Conservation (phyloP, 2,797 vertebrate genomes). For the Alcedo quadribrachys region DNA sequence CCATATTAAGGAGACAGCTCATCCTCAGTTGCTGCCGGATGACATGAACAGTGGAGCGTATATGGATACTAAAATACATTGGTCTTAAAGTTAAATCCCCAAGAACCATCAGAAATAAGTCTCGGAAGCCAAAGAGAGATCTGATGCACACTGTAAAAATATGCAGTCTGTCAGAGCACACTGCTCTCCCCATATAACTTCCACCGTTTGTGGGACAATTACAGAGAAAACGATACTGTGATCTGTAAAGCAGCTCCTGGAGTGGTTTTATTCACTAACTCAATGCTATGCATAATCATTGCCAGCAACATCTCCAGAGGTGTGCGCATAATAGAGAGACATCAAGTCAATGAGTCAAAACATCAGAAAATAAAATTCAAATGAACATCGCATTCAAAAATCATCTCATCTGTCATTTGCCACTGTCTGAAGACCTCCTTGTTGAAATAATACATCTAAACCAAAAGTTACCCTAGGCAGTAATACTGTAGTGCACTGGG, state of each 20-base stretch:
- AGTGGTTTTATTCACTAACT: conserved; percentile 71
- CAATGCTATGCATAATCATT: conserved; percentile 64
- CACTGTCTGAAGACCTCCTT: conserved; percentile 54
- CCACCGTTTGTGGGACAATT: conserved; percentile 65
- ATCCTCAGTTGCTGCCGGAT: conserved; percentile 43
- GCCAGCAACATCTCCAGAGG: conserved; percentile 69
- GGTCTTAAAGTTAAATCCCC: conserved; percentile 72
- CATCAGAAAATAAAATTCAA: conserved; percentile 76
- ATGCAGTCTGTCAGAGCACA: conserved; percentile 48
- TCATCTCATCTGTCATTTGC: conserved; percentile 62
- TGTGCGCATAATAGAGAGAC: conserved; percentile 67
- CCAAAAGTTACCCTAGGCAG: conserved; percentile 4
- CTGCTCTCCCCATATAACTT: conserved; percentile 59
- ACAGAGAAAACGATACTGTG: conserved; percentile 63
- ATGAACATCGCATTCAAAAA: conserved; percentile 60
- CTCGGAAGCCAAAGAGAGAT: conserved; percentile 55
- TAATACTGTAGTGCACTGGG: background rate
- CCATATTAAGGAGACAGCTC: conserved; percentile 69
- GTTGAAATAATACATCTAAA: conserved; percentile 51
- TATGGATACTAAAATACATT: conserved; percentile 64
- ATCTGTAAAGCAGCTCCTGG: conserved; percentile 70
- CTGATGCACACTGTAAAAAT: conserved; percentile 52
- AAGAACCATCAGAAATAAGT: conserved; percentile 62
- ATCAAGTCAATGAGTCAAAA: conserved; percentile 79
- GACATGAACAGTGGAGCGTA: conserved; percentile 38